Evolutionary conservation across 2,113 vertebrate genomes (phyloP).

Genomic region (Chamaetylas fuelleborni): DNA sequence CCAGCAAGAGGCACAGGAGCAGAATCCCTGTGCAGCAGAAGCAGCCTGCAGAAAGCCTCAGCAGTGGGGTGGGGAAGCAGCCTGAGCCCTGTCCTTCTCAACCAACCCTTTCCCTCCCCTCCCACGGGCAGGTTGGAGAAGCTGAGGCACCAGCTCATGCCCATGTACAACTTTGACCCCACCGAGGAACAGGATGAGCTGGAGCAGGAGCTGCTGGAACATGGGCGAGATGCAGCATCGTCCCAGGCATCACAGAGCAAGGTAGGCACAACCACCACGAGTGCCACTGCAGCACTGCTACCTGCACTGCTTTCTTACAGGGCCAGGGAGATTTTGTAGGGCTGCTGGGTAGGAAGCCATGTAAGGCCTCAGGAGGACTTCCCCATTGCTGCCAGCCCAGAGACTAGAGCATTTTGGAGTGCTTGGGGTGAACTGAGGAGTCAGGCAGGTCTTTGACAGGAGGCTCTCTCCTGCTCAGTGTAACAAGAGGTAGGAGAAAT

Average conservation of each 20-base stretch:
- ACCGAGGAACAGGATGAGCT: constrained; percentile 95
- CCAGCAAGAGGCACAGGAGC: background rate
- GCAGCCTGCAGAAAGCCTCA: background rate
- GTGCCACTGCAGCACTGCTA: background rate
- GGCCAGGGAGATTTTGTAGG: background rate
- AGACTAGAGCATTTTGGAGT: background rate
- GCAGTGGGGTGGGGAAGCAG: background rate
- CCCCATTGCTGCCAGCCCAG: background rate
- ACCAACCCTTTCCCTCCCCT: background rate
- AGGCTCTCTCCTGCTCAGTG: background rate
- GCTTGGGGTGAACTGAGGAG: background rate
- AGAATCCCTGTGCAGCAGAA: background rate
- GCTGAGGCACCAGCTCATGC: constrained; percentile 96
- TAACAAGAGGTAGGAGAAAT: background rate
- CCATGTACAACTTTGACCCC: constrained; percentile 98
- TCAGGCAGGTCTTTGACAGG: background rate
- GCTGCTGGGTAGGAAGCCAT: background rate
- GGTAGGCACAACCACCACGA: background rate
- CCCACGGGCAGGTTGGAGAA: constrained; percentile 87
- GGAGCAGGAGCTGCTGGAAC: constrained; percentile 95
- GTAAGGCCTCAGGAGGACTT: background rate
- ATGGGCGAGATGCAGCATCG: constrained; percentile 82
- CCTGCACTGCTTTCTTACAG: background rate
- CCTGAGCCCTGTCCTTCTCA: background rate
- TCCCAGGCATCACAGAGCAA: constrained; percentile 62